Evolutionary conservation across 2,797 vertebrate genomes (phyloP).

Genomic region (Petrocephalus sullivani): DNA sequence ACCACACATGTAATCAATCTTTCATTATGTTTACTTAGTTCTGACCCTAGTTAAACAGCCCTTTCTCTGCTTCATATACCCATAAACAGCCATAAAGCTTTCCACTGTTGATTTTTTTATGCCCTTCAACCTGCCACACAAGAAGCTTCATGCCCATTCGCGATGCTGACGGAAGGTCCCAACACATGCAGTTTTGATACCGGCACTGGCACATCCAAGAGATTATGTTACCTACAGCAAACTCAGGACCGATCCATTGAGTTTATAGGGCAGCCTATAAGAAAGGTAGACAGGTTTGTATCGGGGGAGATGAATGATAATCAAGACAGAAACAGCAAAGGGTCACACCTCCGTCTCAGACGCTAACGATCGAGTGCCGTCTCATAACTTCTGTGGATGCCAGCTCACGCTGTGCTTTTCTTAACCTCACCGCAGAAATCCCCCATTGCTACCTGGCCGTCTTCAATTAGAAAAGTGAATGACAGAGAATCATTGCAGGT

Average conservation of each 20-base stretch:
- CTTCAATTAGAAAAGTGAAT: constrained; percentile 43
- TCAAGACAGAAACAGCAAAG: not conserved
- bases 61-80: not conserved
- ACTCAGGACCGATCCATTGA: not conserved
- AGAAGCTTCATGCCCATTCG: not conserved
- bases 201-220: not conserved
- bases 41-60: not conserved
- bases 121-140: not conserved
- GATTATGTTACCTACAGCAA: not conserved
- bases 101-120: not conserved
- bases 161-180: not conserved
- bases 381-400: not conserved
- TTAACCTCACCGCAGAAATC: constrained; percentile 27
- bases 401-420: not conserved
- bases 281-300: not conserved
- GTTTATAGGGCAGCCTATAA: not conserved
- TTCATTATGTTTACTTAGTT: not conserved
- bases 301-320: not conserved
- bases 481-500: constrained; percentile 45
- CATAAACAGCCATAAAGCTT: not conserved
- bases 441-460: constrained; percentile 37
- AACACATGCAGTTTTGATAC: not conserved
- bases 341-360: not conserved
- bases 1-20: not conserved
- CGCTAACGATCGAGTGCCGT: not conserved